Evolutionary conservation across 2,797 vertebrate genomes (phyloP), one percentile per base, ranked within the genome.

Genomic region (Xyrichtys novacula): DNA sequence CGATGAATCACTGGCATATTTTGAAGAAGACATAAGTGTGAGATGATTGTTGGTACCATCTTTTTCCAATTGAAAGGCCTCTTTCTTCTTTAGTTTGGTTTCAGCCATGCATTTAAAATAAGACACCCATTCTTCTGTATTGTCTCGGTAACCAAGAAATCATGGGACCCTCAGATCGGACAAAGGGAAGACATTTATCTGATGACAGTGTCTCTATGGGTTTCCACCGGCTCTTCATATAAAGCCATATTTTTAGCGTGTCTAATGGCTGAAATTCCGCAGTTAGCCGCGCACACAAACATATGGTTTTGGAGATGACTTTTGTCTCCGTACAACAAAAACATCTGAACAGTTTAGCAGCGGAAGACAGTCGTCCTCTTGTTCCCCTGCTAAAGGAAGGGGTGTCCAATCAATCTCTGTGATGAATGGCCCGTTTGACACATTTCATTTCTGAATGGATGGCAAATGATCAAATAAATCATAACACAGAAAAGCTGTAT

Each of bases 41-140:
- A 64, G 67, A 54, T 26, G 15, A 62, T 31, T 2, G 4, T 34
- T 50, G 23, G 28, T 42, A 48, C 6, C 6, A 12, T 19, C 5
- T 38, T 71, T 53, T 43, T 75, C 34, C 49, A 34, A 74, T n/a
- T 46, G 58, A 79, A 83, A 71, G 47, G 42, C 26, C 15, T 62
- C 38, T n/a, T 52, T 39, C 17, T 11, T 0, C 26, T 11, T 0
- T n/a, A 68, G 38, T 53, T 50, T 59, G 15, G 56, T 81, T 66
- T 80, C 56, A 46, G 46, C 44, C 55, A 52, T 56, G 22, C 59
- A 59, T 76, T 64, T 71, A 75, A 80, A 78, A 76, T 72, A 80
- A 81, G 25, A 61, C 67, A 53, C 43, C 82, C 67, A 64, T 76
- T 60, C 39, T 65, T 26, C 6, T 53, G 31, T 38, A 43, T 76